phyloP scores from a whole-genome alignment of 1,140 invertebrate species.

The Listronotus bonariensis region DNA sequence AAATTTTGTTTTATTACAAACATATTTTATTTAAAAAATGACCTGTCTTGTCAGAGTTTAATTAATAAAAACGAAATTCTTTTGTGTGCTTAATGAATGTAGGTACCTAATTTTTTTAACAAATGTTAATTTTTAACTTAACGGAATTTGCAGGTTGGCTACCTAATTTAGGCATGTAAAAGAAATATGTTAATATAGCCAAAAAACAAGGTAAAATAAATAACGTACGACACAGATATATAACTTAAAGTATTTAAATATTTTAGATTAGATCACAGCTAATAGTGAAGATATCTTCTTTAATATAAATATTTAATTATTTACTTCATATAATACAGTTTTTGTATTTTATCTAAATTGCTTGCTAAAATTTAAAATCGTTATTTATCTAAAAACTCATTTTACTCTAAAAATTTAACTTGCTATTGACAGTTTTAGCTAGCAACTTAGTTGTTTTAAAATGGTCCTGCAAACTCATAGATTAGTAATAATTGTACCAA shows the following conservation, averaged over 20 bases:
- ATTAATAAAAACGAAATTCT: too few species aligned
- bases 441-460: background rate
- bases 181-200: background rate
- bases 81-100: too few species aligned
- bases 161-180: too few species aligned
- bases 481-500: slow-evolving; percentile 14
- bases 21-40: too few species aligned
- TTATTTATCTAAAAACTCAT: background rate
- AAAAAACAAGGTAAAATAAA: background rate
- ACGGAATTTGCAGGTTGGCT: too few species aligned
- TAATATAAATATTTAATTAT: slow-evolving; percentile 11
- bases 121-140: too few species aligned
- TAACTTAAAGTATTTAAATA: slow-evolving; percentile 13
- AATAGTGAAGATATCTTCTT: slow-evolving; percentile 22
- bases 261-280: slow-evolving; percentile 27
- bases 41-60: too few species aligned
- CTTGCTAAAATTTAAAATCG: background rate
- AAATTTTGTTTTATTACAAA: too few species aligned
- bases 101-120: too few species aligned
- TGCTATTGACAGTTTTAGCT: background rate
- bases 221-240: background rate
- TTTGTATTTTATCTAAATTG: slow-evolving; percentile 1
- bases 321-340: slow-evolving; percentile 15
- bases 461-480: slow-evolving; percentile 25
- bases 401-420: background rate